Base-by-base conservation (phyloP, 2,797 vertebrate species). In the Spheniscus humboldti region DNA sequence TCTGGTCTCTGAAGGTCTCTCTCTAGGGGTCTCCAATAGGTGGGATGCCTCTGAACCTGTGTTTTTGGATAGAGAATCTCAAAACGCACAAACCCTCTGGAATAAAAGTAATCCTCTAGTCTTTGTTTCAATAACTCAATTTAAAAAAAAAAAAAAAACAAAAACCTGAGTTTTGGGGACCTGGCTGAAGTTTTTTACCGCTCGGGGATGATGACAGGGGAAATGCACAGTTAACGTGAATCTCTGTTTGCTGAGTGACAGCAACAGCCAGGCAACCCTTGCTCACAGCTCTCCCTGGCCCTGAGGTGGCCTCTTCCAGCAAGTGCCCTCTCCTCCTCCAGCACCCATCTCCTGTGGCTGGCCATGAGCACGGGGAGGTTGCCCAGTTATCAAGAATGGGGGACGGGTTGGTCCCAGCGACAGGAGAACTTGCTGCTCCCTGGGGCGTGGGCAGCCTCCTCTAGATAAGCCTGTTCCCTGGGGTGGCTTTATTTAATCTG, bases 391-490 rank as follows among this genome's bases (percentile, higher is more conserved):
- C 2, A 6, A 57, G 41, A 60, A 24, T 4, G 2, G 15, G 33
- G 13, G 23, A 11, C 0, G 0, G 13, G 18, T 45, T 74, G 50
- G 39, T 59, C 39, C 16, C 14, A 9, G n/a, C 15, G 66, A 30
- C 23, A 48, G 79, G 15, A 56, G 71, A 55, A 6, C 7, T 5
- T 62, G 30, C 11, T 66, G 30, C 18, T 82, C 72, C 57, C 23
- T n/a, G 63, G 31, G 18, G 22, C 0, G 0, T 62, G 53, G 37
- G 67, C 76, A 81, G 71, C 33, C 11, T 60, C 64, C 25, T 71
- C 25, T 1, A 0, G 57, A 9, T 39, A 66, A 86, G 8, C 11
- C 31, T 3, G 0, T 66, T 87, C 56, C 56, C 60, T 3, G 2
- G 25, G 37, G 52, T 3, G 2, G 7, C 66, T 81, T 62, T 85